phyloP scores from a whole-genome alignment of 1,140 invertebrate genomes.

The Ruditapes philippinarum region DNA sequence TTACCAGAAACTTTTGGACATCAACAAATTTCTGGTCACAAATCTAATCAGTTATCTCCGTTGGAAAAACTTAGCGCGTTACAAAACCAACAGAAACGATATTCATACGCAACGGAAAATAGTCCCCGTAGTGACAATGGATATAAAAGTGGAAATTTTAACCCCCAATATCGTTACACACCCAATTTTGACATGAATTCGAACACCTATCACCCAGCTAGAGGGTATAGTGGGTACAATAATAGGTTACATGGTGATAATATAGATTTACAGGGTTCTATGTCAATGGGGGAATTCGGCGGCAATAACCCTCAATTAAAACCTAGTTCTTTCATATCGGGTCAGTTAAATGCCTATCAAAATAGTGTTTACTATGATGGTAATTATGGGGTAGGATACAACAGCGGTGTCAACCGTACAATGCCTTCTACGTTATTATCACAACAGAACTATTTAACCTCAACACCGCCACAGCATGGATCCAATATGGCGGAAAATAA shows the following conservation, averaged over 20 bases:
- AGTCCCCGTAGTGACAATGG: constrained; percentile 39
- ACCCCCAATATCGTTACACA: constrained; percentile 54
- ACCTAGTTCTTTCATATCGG: constrained; percentile 44
- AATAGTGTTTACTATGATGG: constrained; percentile 53
- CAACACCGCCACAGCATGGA: constrained; percentile 14
- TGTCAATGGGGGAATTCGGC: constrained; percentile 38
- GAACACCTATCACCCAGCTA: constrained; percentile 53
- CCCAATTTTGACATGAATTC: constrained; percentile 67
- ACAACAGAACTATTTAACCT: constrained; percentile 59
- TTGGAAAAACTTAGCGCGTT: constrained; percentile 45
- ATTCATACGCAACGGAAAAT: constrained; percentile 54
- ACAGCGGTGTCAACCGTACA: constrained; percentile 52
- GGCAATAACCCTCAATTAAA: constrained; percentile 63
- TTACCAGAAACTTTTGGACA: constrained; percentile 52
- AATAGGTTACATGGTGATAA: constrained; percentile 59
- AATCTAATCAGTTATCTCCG: constrained; percentile 54
- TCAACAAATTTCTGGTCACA: constrained; percentile 54
- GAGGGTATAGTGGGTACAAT: constrained; percentile 52
- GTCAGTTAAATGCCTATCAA: constrained; percentile 53
- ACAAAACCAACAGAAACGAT: constrained; percentile 53
- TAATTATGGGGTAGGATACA: constrained; percentile 59
- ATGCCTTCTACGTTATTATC: constrained; percentile 54
- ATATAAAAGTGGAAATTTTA: constrained; percentile 61
- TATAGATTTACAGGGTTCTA: constrained; percentile 62
- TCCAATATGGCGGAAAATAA: constrained; percentile 60